These are phyloP conservation scores for Acrossocheilus fasciatus DNA, from an alignment of 2,797 vertebrate species.

Conservation along the genomic window DNA sequence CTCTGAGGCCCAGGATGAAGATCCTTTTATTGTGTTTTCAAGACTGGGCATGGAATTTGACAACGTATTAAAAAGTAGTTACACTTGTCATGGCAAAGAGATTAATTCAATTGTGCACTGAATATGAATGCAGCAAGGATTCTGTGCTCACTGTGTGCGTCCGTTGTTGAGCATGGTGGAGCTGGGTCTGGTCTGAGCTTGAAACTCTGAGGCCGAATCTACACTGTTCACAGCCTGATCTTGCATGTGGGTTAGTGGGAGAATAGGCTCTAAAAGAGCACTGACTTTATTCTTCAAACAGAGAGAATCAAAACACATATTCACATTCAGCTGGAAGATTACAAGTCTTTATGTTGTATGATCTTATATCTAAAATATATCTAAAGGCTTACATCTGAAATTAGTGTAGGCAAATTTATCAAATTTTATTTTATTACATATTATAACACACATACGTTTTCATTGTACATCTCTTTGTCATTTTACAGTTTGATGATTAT, in stretches of 20 bases:
- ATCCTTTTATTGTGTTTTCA: slow-evolving; percentile 74
- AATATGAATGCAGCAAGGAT: background rate
- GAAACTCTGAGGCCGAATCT: slow-evolving; percentile 73
- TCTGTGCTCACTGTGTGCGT: slow-evolving; percentile 84
- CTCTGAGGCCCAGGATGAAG: slow-evolving; percentile 86
- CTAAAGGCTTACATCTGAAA: background rate
- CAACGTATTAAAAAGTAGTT: background rate
- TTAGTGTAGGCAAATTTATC: background rate
- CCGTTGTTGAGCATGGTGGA: slow-evolving; percentile 90
- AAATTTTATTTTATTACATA: background rate
- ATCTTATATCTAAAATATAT: background rate
- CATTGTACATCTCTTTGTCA: background rate
- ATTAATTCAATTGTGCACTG: background rate
- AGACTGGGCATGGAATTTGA: slow-evolving; percentile 74
- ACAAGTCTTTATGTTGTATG: background rate
- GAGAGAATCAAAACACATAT: slow-evolving; percentile 56
- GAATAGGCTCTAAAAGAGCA: slow-evolving; percentile 80
- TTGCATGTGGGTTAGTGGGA: slow-evolving; percentile 85
- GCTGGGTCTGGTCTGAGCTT: slow-evolving; percentile 73
- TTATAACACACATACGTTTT: background rate
- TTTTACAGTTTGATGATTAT: background rate
- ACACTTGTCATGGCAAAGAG: background rate
- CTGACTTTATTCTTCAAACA: slow-evolving; percentile 81
- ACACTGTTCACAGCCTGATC: slow-evolving; percentile 83
- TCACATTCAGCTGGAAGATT: background rate